Evolutionary conservation across 2,888 invertebrate genomes (phyloP).

Genomic region (Lasioglossum pauxillum): DNA sequence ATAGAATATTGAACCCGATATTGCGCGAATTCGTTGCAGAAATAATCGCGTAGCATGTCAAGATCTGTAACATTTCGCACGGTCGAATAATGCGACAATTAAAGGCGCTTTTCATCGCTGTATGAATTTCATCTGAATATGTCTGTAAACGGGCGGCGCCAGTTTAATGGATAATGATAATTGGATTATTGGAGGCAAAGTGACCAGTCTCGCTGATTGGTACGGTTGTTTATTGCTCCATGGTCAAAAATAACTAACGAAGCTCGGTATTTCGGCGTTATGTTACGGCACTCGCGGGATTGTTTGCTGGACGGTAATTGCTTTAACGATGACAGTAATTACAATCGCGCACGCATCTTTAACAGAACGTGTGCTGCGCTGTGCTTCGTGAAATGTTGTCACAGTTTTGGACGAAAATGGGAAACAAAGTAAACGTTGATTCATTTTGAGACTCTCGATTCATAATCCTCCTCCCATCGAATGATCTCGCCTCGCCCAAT

Average conservation of each 20-base stretch:
- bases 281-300: neutral
- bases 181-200: neutral
- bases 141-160: neutral
- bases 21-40: neutral
- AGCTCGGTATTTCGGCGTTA: neutral
- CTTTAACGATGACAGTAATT: neutral
- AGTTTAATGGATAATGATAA: constrained; percentile 4
- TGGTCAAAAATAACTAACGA: constrained; percentile 7
- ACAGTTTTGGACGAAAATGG: neutral
- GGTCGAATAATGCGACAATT: neutral
- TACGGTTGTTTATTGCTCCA: constrained; percentile 2
- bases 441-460: neutral
- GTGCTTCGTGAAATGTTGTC: neutral
- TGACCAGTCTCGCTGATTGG: neutral
- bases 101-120: neutral
- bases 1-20: neutral
- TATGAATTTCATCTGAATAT: neutral
- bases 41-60: neutral
- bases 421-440: neutral
- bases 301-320: neutral
- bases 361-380: neutral
- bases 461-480: neutral
- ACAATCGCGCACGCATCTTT: neutral
- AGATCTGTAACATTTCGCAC: neutral
- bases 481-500: neutral